phyloP scores from a whole-genome alignment of 2,113 vertebrate genomes.

The Austrofundulus limnaeus region DNA sequence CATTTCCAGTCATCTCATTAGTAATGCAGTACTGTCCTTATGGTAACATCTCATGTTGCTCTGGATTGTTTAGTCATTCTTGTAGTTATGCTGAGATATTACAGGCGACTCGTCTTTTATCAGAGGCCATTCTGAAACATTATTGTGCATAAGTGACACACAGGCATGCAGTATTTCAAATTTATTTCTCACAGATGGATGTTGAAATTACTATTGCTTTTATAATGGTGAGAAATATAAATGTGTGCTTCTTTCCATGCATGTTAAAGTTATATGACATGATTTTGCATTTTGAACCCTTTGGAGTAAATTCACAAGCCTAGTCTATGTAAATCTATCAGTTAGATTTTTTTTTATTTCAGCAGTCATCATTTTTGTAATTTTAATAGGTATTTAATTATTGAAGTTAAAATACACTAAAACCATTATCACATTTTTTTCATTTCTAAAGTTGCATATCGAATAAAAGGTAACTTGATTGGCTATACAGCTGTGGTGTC shows the following conservation, averaged over 20 bases:
- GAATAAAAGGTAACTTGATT: too few relatives aligned
- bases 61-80: slow-evolving; percentile 21
- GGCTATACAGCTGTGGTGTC: too few relatives aligned
- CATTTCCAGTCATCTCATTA: slow-evolving; percentile 51
- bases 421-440: too few relatives aligned
- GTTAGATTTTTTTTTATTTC: neutral
- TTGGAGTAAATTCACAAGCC: too few relatives aligned
- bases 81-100: neutral
- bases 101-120: slow-evolving; percentile 20
- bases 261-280: slow-evolving; percentile 58
- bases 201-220: slow-evolving; percentile 75
- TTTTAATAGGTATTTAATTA: too few relatives aligned
- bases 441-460: too few relatives aligned
- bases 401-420: too few relatives aligned
- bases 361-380: too few relatives aligned
- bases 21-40: slow-evolving; percentile 24
- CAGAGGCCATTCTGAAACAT: slow-evolving; percentile 26
- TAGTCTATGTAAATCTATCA: too few relatives aligned
- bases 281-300: slow-evolving; percentile 35
- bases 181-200: slow-evolving; percentile 62
- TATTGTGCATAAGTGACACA: slow-evolving; percentile 44
- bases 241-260: slow-evolving; percentile 50
- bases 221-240: slow-evolving; percentile 59
- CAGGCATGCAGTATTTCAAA: slow-evolving; percentile 67
- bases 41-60: slow-evolving; percentile 16